Conservation (phyloP, 2,797 vertebrate species). For the Xiphorhynchus erythropygius region DNA sequence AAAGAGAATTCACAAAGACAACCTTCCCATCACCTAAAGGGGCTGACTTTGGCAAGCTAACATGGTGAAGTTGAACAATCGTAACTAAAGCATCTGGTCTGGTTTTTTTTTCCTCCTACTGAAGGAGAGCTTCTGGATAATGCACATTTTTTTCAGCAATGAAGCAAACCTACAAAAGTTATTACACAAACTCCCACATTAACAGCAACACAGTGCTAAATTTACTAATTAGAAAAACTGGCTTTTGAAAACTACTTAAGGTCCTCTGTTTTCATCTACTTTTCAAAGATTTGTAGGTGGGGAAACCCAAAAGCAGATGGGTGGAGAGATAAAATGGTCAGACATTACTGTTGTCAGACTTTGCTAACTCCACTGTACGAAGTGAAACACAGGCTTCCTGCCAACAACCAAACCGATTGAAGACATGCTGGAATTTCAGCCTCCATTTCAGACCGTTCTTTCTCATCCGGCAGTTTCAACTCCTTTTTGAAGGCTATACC, state of each 20-base stretch:
- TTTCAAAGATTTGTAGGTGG: slow-evolving; percentile 27
- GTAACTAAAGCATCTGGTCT: not conserved
- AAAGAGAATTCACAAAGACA: not conserved
- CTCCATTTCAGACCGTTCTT: slow-evolving; percentile 65
- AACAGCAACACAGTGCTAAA: not conserved
- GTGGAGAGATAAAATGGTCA: slow-evolving; percentile 2
- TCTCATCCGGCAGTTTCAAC: not conserved
- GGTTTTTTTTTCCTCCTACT: not conserved
- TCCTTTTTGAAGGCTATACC: not conserved
- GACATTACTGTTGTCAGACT: slow-evolving; percentile 25
- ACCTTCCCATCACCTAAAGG: not conserved
- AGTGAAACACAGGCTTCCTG: slow-evolving; percentile 56
- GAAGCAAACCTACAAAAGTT: not conserved
- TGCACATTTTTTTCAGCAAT: not conserved
- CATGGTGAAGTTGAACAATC: not conserved
- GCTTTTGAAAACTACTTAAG: not conserved
- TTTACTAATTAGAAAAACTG: not conserved
- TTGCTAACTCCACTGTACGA: slow-evolving; percentile 18
- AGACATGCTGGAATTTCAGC: slow-evolving; percentile 66
- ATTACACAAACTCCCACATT: slow-evolving; percentile 35
- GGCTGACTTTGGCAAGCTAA: not conserved
- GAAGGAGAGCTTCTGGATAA: not conserved
- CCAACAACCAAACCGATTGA: slow-evolving; percentile 61
- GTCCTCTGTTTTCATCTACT: slow-evolving; percentile 4
- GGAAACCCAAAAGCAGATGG: slow-evolving; percentile 30